Evolutionary conservation across 2,797 vertebrate species (phyloP).

Genomic region (Podarcis siculus): DNA sequence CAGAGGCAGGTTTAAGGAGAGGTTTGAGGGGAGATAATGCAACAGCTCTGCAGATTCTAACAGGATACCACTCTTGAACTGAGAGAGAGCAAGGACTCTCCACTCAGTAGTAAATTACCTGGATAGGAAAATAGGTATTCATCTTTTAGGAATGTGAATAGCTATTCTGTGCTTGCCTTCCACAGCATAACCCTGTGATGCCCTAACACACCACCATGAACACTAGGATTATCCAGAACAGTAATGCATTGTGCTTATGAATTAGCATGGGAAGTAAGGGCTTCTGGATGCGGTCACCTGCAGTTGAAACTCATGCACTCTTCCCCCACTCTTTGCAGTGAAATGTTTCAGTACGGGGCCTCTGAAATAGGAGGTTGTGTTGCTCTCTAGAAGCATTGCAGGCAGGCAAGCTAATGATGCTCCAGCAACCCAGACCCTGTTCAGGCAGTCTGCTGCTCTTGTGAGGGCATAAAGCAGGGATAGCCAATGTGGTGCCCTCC

Average conservation of each 20-base stretch:
- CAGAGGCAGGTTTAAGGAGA: background rate
- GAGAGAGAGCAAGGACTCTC: conserved; percentile 58
- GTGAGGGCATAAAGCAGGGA: background rate
- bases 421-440: background rate
- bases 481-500: background rate
- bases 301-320: conserved; percentile 53
- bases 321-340: background rate
- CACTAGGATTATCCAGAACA: conserved; percentile 62
- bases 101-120: conserved; percentile 54
- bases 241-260: conserved; percentile 50
- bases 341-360: background rate
- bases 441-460: background rate
- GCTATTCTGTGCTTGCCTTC: conserved; percentile 54
- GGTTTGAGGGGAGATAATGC: background rate
- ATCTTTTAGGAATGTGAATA: conserved; percentile 59
- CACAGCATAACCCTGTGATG: conserved; percentile 58
- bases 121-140: conserved; percentile 60
- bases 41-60: conserved; percentile 53
- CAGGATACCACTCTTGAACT: conserved; percentile 44
- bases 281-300: conserved; percentile 40
- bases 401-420: background rate
- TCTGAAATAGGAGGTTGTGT: background rate
- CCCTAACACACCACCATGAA: conserved; percentile 63
- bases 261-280: conserved; percentile 55
- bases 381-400: background rate